These are phyloP conservation scores for Echiichthys vipera DNA, from an alignment of 2,797 vertebrate species.

Conservation along the genomic window DNA sequence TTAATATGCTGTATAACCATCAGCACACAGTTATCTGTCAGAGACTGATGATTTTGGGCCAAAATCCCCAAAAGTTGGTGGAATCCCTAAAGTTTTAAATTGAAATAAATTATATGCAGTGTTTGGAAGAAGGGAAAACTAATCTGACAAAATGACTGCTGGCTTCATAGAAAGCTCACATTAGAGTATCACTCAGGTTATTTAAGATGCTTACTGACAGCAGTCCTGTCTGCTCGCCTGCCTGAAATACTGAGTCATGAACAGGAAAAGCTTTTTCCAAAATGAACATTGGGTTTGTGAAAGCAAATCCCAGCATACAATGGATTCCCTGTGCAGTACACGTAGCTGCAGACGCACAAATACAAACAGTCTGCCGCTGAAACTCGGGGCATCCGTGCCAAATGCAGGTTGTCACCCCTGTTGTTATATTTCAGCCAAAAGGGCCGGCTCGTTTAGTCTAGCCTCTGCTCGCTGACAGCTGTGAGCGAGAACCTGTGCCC, in stretches of 20 bases:
- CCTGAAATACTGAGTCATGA: slow-evolving; percentile 36
- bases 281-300: not conserved
- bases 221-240: not conserved
- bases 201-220: slow-evolving; percentile 18
- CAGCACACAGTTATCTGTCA: not conserved
- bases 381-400: not conserved
- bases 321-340: not conserved
- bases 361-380: slow-evolving; percentile 4
- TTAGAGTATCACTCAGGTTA: slow-evolving; percentile 18
- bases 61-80: not conserved
- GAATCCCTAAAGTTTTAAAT: not conserved
- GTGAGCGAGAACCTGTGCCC: slow-evolving; percentile 7
- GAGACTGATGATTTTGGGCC: not conserved
- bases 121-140: slow-evolving; percentile 1
- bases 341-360: not conserved
- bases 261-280: slow-evolving; percentile 23
- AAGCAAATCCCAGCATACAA: not conserved
- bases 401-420: slow-evolving; percentile 9
- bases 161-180: slow-evolving; percentile 7
- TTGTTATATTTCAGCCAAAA: slow-evolving; percentile 19
- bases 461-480: slow-evolving; percentile 7
- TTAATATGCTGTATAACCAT: not conserved
- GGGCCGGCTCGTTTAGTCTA: slow-evolving; percentile 8
- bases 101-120: slow-evolving; percentile 23
- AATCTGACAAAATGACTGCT: slow-evolving; percentile 9